Evolutionary conservation across 2,888 invertebrate genomes (phyloP).

Genomic region (Eupithecia abbreviata): DNA sequence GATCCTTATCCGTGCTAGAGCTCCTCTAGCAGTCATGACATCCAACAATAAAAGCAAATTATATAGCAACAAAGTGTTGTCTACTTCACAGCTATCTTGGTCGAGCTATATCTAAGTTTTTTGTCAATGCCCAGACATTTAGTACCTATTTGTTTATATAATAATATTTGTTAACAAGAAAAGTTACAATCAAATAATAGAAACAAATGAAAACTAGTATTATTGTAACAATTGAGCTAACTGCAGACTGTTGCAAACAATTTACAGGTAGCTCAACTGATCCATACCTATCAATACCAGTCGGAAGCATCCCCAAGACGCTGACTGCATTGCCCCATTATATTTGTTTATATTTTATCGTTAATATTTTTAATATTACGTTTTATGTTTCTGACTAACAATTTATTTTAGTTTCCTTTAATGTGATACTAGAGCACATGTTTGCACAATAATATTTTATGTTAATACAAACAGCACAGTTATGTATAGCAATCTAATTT

Average conservation of each 20-base stretch:
- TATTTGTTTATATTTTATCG: not conserved
- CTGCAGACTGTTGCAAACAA: no score
- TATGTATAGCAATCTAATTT: slow-evolving; percentile 3
- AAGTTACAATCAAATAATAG: no score
- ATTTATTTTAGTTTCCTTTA: slow-evolving; percentile 32
- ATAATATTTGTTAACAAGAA: no score
- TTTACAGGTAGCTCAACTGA: no score
- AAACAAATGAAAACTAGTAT: no score
- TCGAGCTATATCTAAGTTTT: not conserved
- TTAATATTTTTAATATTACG: not conserved
- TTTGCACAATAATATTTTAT: slow-evolving; percentile 39
- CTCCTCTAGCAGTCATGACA: not conserved
- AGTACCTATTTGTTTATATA: not conserved
- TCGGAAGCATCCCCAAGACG: no score
- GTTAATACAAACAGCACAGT: slow-evolving; percentile 15
- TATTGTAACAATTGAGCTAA: no score
- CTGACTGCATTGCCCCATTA: no score
- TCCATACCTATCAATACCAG: no score
- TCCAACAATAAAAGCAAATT: not conserved
- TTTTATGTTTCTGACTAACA: slow-evolving; percentile 29
- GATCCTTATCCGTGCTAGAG: not conserved
- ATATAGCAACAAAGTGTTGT: not conserved
- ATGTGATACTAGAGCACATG: slow-evolving; percentile 29
- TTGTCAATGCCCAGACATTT: not conserved
- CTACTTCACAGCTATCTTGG: not conserved